Conservation (phyloP, 2,797 vertebrate species). For the Sebastes melanostomus region DNA sequence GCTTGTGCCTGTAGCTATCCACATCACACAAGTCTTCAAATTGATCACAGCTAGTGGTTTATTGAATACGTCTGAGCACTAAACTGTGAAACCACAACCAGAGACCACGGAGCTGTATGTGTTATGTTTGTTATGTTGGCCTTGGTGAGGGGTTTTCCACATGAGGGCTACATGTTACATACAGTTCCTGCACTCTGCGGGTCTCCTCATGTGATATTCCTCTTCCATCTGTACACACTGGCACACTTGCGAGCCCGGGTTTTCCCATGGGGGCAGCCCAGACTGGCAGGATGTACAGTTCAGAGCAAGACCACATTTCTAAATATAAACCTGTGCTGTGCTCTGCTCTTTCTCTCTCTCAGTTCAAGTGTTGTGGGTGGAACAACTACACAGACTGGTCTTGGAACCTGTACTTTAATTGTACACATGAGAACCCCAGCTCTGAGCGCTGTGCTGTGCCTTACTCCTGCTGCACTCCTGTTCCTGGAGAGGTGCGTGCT, state of each 20-base stretch:
- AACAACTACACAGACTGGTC: slow-evolving; percentile 85
- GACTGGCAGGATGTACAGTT: slow-evolving; percentile 49
- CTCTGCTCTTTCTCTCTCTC: not conserved
- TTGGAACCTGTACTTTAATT: slow-evolving; percentile 85
- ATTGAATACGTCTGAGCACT: slow-evolving; percentile 14
- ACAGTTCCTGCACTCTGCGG: slow-evolving; percentile 48
- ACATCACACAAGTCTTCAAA: slow-evolving; percentile 1
- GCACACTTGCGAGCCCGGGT: slow-evolving; percentile 32
- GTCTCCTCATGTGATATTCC: slow-evolving; percentile 40
- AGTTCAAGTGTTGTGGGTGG: slow-evolving; percentile 86
- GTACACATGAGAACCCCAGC: slow-evolving; percentile 80
- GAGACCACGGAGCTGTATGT: not conserved
- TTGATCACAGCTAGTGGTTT: slow-evolving; percentile 30
- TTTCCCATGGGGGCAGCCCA: slow-evolving; percentile 50
- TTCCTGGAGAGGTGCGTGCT: slow-evolving; percentile 79
- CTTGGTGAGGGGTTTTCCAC: slow-evolving; percentile 47
- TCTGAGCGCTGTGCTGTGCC: slow-evolving; percentile 80
- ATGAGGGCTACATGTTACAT: slow-evolving; percentile 23
- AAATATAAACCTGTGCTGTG: slow-evolving; percentile 37
- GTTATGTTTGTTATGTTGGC: slow-evolving; percentile 14
- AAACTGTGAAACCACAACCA: slow-evolving; percentile 13
- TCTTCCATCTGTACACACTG: slow-evolving; percentile 62
- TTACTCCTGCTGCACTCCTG: slow-evolving; percentile 81
- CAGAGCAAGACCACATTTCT: slow-evolving; percentile 31
- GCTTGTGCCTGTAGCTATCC: not conserved